These are phyloP conservation scores for Gibbula magus DNA, from an alignment of 2,888 invertebrate species.

Conservation along the genomic window DNA sequence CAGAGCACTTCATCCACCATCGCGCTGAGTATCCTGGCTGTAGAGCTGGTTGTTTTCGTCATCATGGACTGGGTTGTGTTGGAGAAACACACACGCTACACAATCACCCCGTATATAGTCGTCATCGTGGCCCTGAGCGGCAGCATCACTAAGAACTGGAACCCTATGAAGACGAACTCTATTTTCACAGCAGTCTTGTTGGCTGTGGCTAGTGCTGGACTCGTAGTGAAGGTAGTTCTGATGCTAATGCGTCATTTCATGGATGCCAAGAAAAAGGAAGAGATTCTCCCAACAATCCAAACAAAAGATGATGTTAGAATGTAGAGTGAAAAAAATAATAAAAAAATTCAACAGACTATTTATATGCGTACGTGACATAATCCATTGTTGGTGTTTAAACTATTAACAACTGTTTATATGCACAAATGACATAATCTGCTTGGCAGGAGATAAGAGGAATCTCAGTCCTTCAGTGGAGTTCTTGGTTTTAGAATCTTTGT, in stretches of 20 bases:
- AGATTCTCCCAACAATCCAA: neutral
- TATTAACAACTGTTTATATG: no score
- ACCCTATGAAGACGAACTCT: conserved; percentile 55
- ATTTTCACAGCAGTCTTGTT: conserved; percentile 59
- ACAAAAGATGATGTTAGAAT: no score
- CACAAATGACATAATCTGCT: no score
- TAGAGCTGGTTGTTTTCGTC: conserved; percentile 58
- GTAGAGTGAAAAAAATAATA: no score
- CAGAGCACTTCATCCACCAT: conserved; percentile 55
- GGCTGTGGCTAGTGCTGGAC: conserved; percentile 34
- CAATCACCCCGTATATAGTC: conserved; percentile 70
- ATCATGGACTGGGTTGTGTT: conserved; percentile 63
- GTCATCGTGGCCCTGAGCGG: conserved; percentile 66
- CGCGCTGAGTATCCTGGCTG: conserved; percentile 57
- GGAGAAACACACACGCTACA: conserved; percentile 68
- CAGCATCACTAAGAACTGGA: conserved; percentile 59
- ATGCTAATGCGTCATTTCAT: conserved; percentile 44
- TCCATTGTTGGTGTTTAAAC: no score
- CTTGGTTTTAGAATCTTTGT: no score
- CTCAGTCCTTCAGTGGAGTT: no score
- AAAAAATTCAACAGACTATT: no score
- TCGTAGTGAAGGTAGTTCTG: conserved; percentile 43
- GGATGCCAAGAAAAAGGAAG: neutral
- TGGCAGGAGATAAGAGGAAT: no score
- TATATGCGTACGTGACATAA: no score